A percentile compares a stretch with the other conserved stretches of the same genome.
phyloP scores from a whole-genome alignment of 2,888 invertebrate species.

The Drosophila tripunctata region DNA sequence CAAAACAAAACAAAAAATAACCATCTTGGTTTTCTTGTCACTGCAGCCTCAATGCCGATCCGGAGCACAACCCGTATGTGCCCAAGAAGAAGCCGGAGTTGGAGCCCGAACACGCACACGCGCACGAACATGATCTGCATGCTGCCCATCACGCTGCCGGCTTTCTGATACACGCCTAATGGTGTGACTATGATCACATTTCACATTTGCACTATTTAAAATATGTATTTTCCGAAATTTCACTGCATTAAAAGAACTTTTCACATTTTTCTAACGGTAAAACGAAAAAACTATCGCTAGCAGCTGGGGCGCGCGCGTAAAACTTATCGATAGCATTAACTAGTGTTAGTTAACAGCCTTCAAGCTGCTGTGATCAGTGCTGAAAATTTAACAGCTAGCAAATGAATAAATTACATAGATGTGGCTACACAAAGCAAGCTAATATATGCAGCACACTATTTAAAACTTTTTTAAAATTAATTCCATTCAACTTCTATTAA shows the following conservation, averaged over 20 bases:
- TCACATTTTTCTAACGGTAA: conserved; percentile 1
- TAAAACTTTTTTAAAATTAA: too few species aligned
- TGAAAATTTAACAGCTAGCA: too few species aligned
- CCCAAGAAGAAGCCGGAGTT: conserved; percentile 87
- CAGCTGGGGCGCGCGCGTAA: too few species aligned
- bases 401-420: too few species aligned
- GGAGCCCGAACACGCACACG: too few species aligned
- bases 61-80: conserved; percentile 91
- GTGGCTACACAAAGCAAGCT: too few species aligned
- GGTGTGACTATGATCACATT: not conserved
- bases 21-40: not conserved
- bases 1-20: not conserved
- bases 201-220: conserved; percentile 23
- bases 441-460: too few species aligned
- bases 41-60: conserved; percentile 90
- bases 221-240: not conserved
- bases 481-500: too few species aligned
- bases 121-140: conserved; percentile 80
- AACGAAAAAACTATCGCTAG: not conserved
- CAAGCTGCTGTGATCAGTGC: too few species aligned
- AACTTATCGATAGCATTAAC: too few species aligned
- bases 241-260: conserved; percentile 13
- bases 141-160: conserved; percentile 58
- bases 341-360: too few species aligned
- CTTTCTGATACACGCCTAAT: conserved; percentile 80